A percentile compares a stretch with the other conserved stretches of the same genome.
phyloP scores from a whole-genome alignment of 2,113 vertebrate genomes.

The Raja brachyura region DNA sequence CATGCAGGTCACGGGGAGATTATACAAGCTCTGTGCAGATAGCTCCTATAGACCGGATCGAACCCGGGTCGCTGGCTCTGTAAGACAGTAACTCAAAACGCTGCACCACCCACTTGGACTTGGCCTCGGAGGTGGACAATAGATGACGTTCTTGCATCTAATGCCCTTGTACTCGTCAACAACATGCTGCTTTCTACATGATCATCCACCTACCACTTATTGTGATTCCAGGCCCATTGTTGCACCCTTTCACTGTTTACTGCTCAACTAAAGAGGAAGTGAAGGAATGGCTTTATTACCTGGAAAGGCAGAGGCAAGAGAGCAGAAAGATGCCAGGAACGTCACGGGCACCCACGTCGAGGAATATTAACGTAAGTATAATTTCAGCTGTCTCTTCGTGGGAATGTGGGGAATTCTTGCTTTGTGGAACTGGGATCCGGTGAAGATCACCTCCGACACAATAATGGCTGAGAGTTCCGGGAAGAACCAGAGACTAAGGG shows the following conservation, averaged over 20 bases:
- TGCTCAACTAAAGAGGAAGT: conserved; percentile 73
- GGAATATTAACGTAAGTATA: conserved; percentile 53
- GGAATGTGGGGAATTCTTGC: background rate
- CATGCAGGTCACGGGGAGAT: too few species aligned
- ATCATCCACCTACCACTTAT: background rate
- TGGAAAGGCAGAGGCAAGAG: conserved; percentile 79
- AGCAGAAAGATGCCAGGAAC: conserved; percentile 56
- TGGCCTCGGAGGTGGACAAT: too few species aligned
- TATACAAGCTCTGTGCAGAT: too few species aligned
- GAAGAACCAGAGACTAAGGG: background rate
- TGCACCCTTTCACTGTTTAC: conserved; percentile 79
- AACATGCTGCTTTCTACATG: too few species aligned
- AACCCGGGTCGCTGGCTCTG: too few species aligned
- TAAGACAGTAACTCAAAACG: too few species aligned
- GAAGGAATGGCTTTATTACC: conserved; percentile 76
- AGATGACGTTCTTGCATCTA: too few species aligned
- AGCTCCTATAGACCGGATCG: too few species aligned
- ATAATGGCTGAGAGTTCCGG: background rate
- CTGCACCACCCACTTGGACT: too few species aligned
- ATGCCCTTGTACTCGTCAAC: too few species aligned
- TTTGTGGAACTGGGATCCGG: too few species aligned
- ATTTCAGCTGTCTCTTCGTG: too few species aligned
- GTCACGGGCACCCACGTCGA: conserved; percentile 47
- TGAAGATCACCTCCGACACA: background rate
- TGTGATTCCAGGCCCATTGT: conserved; percentile 67